Evolutionary conservation across 2,113 vertebrate species (phyloP).

Genomic region (Neogale vison): DNA sequence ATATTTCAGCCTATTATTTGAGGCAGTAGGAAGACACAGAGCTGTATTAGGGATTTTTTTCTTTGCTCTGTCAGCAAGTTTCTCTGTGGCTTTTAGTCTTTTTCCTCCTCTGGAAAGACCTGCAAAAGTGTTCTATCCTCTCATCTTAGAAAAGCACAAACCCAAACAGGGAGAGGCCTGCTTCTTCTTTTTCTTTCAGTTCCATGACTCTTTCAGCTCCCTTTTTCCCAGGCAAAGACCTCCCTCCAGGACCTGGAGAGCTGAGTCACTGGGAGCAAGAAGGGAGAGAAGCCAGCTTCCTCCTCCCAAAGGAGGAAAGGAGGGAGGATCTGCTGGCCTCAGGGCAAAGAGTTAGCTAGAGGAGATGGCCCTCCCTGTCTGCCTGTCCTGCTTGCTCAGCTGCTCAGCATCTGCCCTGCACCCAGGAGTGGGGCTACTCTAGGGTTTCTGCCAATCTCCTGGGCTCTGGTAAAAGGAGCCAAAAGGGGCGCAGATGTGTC

Average conservation of each 20-base stretch:
- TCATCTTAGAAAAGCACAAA: not conserved
- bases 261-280: not conserved
- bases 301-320: not conserved
- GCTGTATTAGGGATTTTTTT: not conserved
- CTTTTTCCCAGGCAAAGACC: not conserved
- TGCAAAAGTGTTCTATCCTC: not conserved
- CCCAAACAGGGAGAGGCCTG: not conserved
- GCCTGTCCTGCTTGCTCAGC: not conserved
- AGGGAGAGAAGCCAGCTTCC: not conserved
- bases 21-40: not conserved
- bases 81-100: not conserved
- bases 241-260: not conserved
- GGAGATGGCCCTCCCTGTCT: not conserved
- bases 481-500: slow-evolving; percentile 12
- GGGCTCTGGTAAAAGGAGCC: not conserved
- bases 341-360: not conserved
- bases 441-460: slow-evolving; percentile 42
- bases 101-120: not conserved
- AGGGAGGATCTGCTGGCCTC: not conserved
- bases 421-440: slow-evolving; percentile 22
- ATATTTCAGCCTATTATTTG: not conserved
- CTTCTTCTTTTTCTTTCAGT: not conserved
- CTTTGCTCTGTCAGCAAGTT: not conserved
- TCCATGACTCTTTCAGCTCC: not conserved
- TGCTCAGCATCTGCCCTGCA: slow-evolving; percentile 35